Percentiles rank a stretch among this genome's conserved stretches.
Evolutionary conservation across 2,888 invertebrate genomes (phyloP).

Genomic region (Orchesellides sinensis): DNA sequence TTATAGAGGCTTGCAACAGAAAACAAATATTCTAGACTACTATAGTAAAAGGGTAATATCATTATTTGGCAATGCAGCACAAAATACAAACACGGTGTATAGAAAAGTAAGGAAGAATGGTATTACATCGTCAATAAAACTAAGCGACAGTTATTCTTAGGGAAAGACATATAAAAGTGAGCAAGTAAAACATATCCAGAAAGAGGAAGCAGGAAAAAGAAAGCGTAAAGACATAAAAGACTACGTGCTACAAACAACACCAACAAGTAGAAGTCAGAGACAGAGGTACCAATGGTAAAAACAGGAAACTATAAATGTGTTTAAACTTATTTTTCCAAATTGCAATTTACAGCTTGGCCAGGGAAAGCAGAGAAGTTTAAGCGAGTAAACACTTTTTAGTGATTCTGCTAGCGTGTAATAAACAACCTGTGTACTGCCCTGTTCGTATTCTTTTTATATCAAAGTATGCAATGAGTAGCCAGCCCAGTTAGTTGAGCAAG

Average conservation of each 20-base stretch:
- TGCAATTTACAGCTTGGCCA: slow-evolving; percentile 2
- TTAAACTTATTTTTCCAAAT: background rate
- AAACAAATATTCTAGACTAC: background rate
- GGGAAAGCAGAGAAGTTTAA: background rate
- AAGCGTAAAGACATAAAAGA: background rate
- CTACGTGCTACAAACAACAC: background rate
- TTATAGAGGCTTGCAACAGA: background rate
- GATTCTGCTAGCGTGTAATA: background rate
- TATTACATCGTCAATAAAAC: slow-evolving; percentile 18
- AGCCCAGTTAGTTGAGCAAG: too few species aligned
- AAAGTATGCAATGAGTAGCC: too few species aligned
- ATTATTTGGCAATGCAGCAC: background rate
- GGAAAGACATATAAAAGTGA: background rate
- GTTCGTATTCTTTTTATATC: too few species aligned
- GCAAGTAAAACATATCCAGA: background rate
- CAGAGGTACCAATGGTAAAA: background rate
- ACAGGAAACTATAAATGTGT: background rate
- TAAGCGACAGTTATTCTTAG: background rate
- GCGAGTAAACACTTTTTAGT: background rate
- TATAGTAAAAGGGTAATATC: background rate
- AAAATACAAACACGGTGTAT: background rate
- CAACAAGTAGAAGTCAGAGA: background rate
- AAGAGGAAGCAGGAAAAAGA: background rate
- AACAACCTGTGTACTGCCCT: too few species aligned
- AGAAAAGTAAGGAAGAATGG: background rate